These are phyloP conservation scores for Onychomys leucogaster DNA, from an alignment of 2,797 vertebrate species.

Conservation along the genomic window DNA sequence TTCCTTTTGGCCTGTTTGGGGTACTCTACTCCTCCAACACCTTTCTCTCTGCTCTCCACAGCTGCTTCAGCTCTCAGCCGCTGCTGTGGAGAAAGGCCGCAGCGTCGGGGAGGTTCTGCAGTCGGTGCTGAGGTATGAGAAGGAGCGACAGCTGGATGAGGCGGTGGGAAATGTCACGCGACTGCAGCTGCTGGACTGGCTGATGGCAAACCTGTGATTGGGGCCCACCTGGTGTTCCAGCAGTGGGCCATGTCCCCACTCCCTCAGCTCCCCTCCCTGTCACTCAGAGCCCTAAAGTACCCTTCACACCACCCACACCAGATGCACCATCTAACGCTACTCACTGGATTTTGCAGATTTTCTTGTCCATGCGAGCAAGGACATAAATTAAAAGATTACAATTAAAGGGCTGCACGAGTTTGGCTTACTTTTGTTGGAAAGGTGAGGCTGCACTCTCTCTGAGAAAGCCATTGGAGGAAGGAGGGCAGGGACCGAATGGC, in stretches of 20 bases:
- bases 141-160: conserved; percentile 81
- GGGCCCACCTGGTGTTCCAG: background rate
- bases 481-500: background rate
- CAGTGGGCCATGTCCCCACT: background rate
- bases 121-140: conserved; percentile 79
- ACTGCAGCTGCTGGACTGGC: conserved; percentile 83
- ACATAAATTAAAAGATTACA: conserved; percentile 75
- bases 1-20: background rate
- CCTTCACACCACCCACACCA: conserved; percentile 49
- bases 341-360: conserved; percentile 79
- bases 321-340: conserved; percentile 61
- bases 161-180: conserved; percentile 76
- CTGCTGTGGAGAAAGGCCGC: conserved; percentile 78
- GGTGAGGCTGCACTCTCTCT: too few species aligned
- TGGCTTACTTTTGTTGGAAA: conserved; percentile 45
- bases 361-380: conserved; percentile 77
- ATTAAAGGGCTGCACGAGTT: conserved; percentile 54
- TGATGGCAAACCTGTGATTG: conserved; percentile 79
- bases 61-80: conserved; percentile 80
- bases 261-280: background rate
- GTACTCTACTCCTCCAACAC: background rate
- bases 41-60: conserved; percentile 49
- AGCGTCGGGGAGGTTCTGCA: conserved; percentile 81
- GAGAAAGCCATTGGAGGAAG: background rate
- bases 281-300: conserved; percentile 59